A percentile compares a stretch with the other conserved stretches of the same genome.
Conservation (phyloP, 1,140 invertebrate species). For the Akabosia matsudoensis region DNA sequence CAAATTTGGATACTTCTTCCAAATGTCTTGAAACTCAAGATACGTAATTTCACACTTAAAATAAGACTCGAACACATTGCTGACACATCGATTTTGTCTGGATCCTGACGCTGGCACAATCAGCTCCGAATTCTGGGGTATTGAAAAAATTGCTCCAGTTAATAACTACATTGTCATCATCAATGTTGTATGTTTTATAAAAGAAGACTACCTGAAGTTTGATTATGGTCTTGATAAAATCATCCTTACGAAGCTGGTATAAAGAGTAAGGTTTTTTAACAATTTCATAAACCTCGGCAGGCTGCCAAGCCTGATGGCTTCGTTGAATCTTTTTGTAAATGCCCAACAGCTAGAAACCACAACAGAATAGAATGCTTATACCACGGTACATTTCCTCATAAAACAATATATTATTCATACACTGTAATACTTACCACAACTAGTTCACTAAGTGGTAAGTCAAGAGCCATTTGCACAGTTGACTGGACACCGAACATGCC, state of each 20-base stretch:
- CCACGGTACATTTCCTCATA: background rate
- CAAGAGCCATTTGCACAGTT: background rate
- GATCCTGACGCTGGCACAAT: conserved; percentile 15
- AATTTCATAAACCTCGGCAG: conserved; percentile 21
- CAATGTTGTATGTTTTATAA: background rate
- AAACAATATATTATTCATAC: background rate
- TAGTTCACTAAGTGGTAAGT: conserved; percentile 22
- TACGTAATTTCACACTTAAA: conserved; percentile 33
- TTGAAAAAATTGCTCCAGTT: background rate
- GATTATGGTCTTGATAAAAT: conserved; percentile 30
- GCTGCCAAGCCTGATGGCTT: conserved; percentile 30
- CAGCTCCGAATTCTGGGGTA: conserved; percentile 19
- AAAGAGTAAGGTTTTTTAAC: conserved; percentile 11
- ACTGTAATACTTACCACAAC: conserved; percentile 20
- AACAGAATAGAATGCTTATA: background rate
- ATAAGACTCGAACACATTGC: background rate
- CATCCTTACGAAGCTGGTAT: conserved; percentile 22
- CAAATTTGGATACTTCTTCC: conserved; percentile 28
- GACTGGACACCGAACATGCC: background rate
- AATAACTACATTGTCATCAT: background rate
- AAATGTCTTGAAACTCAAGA: conserved; percentile 27
- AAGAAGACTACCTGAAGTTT: conserved; percentile 28
- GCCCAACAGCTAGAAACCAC: conserved; percentile 19
- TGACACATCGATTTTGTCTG: conserved; percentile 7
- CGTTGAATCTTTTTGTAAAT: conserved; percentile 30